Percentiles rank a stretch among this genome's conserved stretches.
Evolutionary conservation across 2,113 vertebrate genomes (phyloP).

Genomic region (Hoplias malabaricus): DNA sequence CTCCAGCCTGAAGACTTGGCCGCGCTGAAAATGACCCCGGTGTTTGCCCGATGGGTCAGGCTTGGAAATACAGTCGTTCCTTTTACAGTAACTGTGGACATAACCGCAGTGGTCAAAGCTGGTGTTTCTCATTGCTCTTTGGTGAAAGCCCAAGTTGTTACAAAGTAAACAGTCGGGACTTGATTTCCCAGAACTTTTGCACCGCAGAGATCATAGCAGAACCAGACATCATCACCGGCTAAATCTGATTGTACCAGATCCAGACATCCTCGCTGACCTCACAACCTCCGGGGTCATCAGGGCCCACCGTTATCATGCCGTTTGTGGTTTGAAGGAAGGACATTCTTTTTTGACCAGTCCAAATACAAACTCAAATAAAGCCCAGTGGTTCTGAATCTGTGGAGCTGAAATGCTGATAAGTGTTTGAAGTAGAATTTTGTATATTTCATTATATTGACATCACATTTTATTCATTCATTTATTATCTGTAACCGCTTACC

Average conservation of each 20-base stretch:
- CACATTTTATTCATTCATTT: too few relatives aligned
- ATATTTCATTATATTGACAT: too few relatives aligned
- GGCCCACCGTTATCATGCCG: not conserved
- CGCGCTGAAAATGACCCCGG: not conserved
- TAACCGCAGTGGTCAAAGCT: not conserved
- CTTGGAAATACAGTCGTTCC: not conserved
- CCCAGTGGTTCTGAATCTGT: too few relatives aligned
- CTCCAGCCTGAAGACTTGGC: not conserved
- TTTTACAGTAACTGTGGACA: not conserved
- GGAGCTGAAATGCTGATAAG: too few relatives aligned
- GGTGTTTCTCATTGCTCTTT: not conserved
- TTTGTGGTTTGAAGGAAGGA: not conserved
- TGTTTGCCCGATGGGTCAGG: not conserved
- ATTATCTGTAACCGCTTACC: too few relatives aligned
- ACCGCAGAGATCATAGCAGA: not conserved
- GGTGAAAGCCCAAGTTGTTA: slow-evolving; percentile 49
- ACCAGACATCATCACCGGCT: not conserved
- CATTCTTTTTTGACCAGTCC: not conserved
- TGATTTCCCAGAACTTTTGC: not conserved
- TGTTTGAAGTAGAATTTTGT: too few relatives aligned
- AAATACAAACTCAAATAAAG: too few relatives aligned
- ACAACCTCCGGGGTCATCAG: not conserved
- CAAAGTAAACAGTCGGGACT: not conserved
- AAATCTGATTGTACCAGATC: not conserved
- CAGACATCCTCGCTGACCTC: not conserved